phyloP scores from a whole-genome alignment of 2,113 vertebrate species.

The Ginglymostoma cirratum region DNA sequence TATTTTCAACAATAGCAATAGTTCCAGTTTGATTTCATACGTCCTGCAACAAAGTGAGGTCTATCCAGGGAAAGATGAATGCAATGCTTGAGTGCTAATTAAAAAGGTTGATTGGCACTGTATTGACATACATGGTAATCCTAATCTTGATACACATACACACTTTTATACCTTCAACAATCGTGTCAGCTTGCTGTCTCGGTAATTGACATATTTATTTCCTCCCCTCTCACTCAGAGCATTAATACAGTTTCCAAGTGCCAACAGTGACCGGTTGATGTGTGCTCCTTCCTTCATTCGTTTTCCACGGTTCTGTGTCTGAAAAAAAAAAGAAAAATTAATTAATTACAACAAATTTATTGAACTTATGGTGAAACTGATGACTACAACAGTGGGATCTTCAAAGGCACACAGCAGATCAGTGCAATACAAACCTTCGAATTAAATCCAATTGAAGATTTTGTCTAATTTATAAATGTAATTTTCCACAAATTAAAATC shows the following conservation, averaged over 20 bases:
- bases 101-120: not conserved
- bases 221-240: slow-evolving; percentile 71
- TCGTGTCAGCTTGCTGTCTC: slow-evolving; percentile 87
- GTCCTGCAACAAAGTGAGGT: not conserved
- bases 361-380: not conserved
- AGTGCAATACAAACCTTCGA: not conserved
- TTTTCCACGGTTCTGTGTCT: slow-evolving; percentile 86
- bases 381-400: not conserved
- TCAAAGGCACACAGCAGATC: not conserved
- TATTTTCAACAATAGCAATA: not conserved
- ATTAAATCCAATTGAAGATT: not conserved
- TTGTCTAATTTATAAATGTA: not conserved
- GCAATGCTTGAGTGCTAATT: not conserved
- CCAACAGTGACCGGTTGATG: slow-evolving; percentile 86
- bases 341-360: not conserved
- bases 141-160: not conserved
- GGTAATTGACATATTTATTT: slow-evolving; percentile 81
- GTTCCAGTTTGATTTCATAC: not conserved
- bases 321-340: not conserved
- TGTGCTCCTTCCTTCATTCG: slow-evolving; percentile 86
- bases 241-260: slow-evolving; percentile 89
- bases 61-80: not conserved
- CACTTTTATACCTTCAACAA: slow-evolving; percentile 72
- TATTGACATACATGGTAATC: not conserved
- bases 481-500: not conserved